Base-by-base conservation (phyloP, 2,797 vertebrate genomes). In the Scarus forsteni region DNA sequence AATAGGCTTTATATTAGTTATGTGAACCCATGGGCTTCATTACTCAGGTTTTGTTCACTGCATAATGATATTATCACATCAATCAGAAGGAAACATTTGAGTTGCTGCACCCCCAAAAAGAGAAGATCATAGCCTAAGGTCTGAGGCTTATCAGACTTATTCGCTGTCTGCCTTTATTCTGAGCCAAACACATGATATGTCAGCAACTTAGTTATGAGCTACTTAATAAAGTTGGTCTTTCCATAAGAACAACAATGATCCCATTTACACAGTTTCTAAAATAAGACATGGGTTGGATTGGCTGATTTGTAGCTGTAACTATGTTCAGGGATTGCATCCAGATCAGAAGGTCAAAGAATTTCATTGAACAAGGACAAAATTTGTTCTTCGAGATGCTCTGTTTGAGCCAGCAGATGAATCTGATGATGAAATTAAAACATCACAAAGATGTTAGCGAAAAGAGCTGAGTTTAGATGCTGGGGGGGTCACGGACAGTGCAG, bases 191-290 rank as follows among this genome's bases (percentile, higher is more conserved):
- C 40, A 9, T 15, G 19, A 27, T 50, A 50, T 50, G 10, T 7
- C 5, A 1, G 11, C 9, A 16, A 50, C 27, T 10, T 18, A 50
- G 3, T 50, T 50, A 66, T 64, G 34, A 63, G 51, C 58, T 44
- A 34, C 16, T 68, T 69, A 44, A 72, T 58, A 35, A 72, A 66
- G n/a, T 13, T 11, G 3, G 10, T 59, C 55, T 13, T 72, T 60
- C 64, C 38, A 64, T 64, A 57, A 63, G 42, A 61, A 14, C 39
- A 68, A 75, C 59, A 70, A 58, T 65, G 59, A 66, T 8, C 40
- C 13, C 12, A 38, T 36, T 42, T 69, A 57, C 50, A 51, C 57
- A 66, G 40, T 55, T 51, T 59, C 42, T 56, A 67, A 55, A 70
- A 50, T 74, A 3, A 70, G 69, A 19, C 39, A 57, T n/a, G 46